phyloP scores from a whole-genome alignment of 2,888 invertebrate species.

The Seira sanloemensis region DNA sequence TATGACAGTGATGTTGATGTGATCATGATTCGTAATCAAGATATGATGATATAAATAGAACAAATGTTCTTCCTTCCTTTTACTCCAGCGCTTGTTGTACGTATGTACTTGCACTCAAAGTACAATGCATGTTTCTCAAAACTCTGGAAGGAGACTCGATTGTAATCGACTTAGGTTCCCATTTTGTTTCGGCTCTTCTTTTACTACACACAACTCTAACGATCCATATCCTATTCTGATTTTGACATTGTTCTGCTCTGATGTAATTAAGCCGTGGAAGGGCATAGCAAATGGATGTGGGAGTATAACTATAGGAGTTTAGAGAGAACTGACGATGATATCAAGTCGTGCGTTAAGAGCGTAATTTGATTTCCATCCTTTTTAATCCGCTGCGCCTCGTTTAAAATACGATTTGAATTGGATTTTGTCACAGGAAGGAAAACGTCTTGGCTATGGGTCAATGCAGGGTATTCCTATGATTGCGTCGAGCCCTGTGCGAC shows the following conservation, averaged over 20 bases:
- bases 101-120: not conserved
- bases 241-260: not conserved
- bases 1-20: slow-evolving; percentile 7
- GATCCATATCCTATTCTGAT: slow-evolving; percentile 10
- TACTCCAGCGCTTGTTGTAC: not conserved
- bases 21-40: slow-evolving; percentile 11
- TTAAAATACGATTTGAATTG: not conserved
- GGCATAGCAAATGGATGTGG: not conserved
- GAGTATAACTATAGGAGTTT: not conserved
- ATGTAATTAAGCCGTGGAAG: not conserved
- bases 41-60: slow-evolving; percentile 14
- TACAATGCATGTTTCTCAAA: not conserved
- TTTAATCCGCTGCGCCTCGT: not conserved
- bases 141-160: not conserved
- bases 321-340: not conserved
- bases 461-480: slow-evolving; percentile 99
- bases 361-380: slow-evolving; percentile 36
- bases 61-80: slow-evolving; percentile 1
- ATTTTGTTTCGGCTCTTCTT: slow-evolving; percentile 18
- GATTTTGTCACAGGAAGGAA: slow-evolving; percentile 84
- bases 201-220: slow-evolving; percentile 13
- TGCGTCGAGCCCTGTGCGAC: slow-evolving; percentile 94
- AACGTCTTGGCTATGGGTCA: slow-evolving; percentile 85
- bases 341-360: slow-evolving; percentile 13
- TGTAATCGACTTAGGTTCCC: slow-evolving; percentile 46